These are phyloP conservation scores for Pseudomyrmex concolor DNA, from an alignment of 1,140 invertebrate genomes.

Conservation along the genomic window DNA sequence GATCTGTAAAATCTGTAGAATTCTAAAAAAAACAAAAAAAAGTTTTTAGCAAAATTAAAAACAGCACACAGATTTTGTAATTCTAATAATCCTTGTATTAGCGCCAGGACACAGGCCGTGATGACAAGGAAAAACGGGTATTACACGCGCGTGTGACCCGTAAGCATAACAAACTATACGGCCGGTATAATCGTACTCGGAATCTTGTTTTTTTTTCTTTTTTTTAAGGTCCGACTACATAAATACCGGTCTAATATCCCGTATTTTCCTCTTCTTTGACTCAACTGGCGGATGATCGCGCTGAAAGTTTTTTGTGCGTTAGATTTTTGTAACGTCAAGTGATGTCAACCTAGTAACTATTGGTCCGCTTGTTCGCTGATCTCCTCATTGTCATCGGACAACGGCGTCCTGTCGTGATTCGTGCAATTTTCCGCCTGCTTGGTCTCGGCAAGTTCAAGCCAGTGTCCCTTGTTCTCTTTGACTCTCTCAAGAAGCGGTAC, in stretches of 20 bases:
- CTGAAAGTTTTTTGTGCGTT: slow-evolving; percentile 26
- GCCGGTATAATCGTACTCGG: too few species aligned
- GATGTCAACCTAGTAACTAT: slow-evolving; percentile 64
- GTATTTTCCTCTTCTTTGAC: slow-evolving; percentile 29
- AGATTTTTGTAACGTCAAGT: not conserved
- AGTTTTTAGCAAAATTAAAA: slow-evolving; percentile 18
- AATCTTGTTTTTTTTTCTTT: too few species aligned
- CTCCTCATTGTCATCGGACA: slow-evolving; percentile 74
- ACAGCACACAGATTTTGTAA: not conserved
- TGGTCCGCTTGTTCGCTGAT: slow-evolving; percentile 73
- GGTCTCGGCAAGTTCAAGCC: slow-evolving; percentile 90
- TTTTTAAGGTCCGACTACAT: too few species aligned
- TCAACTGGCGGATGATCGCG: not conserved
- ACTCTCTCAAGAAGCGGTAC: slow-evolving; percentile 94
- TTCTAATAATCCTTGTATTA: not conserved
- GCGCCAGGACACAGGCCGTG: slow-evolving; percentile 4
- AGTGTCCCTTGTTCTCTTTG: slow-evolving; percentile 92
- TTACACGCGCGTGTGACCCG: not conserved
- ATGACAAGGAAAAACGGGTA: slow-evolving; percentile 22
- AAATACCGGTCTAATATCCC: not conserved
- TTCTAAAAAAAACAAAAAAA: slow-evolving; percentile 5
- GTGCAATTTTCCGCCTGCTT: slow-evolving; percentile 78
- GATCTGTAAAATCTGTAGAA: slow-evolving; percentile 34
- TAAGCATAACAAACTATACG: not conserved
- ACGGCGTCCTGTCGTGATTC: slow-evolving; percentile 81